Base-by-base conservation (phyloP, 2,113 vertebrate genomes). In the Psophia crepitans region DNA sequence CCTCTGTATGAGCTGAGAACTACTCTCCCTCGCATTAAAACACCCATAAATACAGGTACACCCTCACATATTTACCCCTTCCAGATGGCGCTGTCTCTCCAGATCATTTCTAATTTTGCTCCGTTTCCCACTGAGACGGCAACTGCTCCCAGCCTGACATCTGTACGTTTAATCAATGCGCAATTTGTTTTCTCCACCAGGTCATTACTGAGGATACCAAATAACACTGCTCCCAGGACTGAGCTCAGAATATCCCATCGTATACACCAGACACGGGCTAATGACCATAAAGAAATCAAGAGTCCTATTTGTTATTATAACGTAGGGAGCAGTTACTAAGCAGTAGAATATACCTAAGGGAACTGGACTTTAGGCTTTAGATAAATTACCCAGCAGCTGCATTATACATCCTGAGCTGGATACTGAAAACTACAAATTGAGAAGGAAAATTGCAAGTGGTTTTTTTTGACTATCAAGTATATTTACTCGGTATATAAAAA, bases 281-380 rank as follows among this genome's bases (percentile, higher is more conserved):
- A 90, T 3, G 37, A 66, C 49, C 58, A 27, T 26, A 24, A 85
- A 88, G 90, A 73, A 93, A 94, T 33, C 48, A 30, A n/a, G 46
- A 87, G 65, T 54, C 57, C 32, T 33, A 28, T 44, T 56, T 77
- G 71, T 88, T 92, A 66, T 81, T 74, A 32, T 12, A 56, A 94
- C 86, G 70, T 2, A 87, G 87, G 89, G 85, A 95, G 80, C 23
- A 28, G 84, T 92, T 88, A 65, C 63, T 28, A 17, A 80, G 90
- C 54, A 84, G 90, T 43, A 33, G 44, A 95, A 90, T 54, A 90
- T 6, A 57, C 93, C 90, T 43, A 21, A 39, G 93, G 94, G 94
- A 96, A 44, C 53, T 6, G 66, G 70, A 43, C 30, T 70, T 88
- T 0, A 58, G 53, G 46, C 61, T 88, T 12, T 5, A 78, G 87